Percentiles rank a stretch among this genome's conserved stretches.
These are phyloP conservation scores for Drosophila virilis DNA, from an alignment of 1,140 invertebrate genomes.

Conservation along the genomic window DNA sequence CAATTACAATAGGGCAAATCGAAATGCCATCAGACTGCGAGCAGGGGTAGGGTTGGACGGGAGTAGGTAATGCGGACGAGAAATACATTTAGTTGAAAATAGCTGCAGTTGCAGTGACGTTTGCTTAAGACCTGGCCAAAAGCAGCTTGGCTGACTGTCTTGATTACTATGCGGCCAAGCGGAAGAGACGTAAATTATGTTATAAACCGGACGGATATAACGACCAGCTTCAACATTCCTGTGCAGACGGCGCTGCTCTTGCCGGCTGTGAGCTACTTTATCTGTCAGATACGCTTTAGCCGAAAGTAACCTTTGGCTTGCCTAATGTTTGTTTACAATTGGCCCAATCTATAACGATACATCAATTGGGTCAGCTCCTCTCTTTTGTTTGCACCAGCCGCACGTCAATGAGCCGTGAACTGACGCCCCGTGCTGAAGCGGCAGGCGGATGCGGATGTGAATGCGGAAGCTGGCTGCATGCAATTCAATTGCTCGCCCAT, in stretches of 20 bases:
- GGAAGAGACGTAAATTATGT: constrained; percentile 77
- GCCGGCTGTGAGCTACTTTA: constrained; percentile 27
- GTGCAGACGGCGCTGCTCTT: constrained; percentile 6
- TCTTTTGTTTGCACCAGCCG: constrained; percentile 49
- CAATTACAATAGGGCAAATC: constrained; percentile 80
- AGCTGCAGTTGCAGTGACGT: constrained; percentile 46
- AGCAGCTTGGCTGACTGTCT: constrained; percentile 25
- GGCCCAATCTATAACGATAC: constrained; percentile 41
- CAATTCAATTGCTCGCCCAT: constrained; percentile 43
- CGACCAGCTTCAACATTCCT: constrained; percentile 17
- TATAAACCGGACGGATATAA: constrained; percentile 60
- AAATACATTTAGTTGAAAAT: constrained; percentile 15
- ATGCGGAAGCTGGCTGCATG: constrained; percentile 39
- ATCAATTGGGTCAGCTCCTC: constrained; percentile 69
- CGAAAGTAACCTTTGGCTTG: constrained; percentile 33
- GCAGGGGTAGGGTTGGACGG: constrained; percentile 8
- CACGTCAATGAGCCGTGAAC: constrained; percentile 64
- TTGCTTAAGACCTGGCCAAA: constrained; percentile 20
- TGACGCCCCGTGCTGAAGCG: constrained; percentile 31
- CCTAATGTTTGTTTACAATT: constrained; percentile 30
- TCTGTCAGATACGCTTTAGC: constrained; percentile 20
- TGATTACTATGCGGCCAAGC: constrained; percentile 67
- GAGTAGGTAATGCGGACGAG: constrained; percentile 15
- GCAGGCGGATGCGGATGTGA: constrained; percentile 40
- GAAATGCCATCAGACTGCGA: constrained; percentile 37